Evolutionary conservation across 2,888 invertebrate genomes (phyloP), one percentile per base, ranked within the genome.

Genomic region (Boloria selene): DNA sequence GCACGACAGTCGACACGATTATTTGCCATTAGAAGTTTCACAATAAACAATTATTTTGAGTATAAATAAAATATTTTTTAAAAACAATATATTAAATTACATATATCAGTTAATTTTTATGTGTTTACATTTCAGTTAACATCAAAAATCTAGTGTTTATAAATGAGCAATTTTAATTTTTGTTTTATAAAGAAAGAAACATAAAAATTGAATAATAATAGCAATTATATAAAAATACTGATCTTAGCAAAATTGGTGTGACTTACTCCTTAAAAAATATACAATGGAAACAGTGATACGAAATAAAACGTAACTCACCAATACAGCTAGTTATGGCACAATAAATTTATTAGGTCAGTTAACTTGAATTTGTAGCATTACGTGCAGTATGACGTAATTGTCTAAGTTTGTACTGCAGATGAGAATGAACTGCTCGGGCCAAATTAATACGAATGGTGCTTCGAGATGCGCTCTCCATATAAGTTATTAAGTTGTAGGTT

Each of bases 261-360:
- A 10, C 10, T 38, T 38, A 38, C 10, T 38, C 1, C 31, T 38
- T 2, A 38, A 38, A 38, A 38, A 38, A 3, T 38, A 38, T 38
- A 38, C 16, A 86, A 79, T 84, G 84, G 76, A 75, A 81, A 83
- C 82, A 71, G 31, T 38, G 31, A 38, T 73, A 73, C 76, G 68
- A 73, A 71, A 72, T 72, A 72, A 72, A 72, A 72, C 82, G 84
- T 89, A 87, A 87, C 81, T 89, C 86, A 87, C 79, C 76, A 82
- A 85, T 84, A 84, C 74, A 83, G 80, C 87, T 84, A 84, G 88
- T 88, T 88, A 88, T 85, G 85, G 81, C 80, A 84, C 83, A 81
- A 88, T 90, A 87, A 89, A 90, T 90, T 88, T 86, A 88, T 89
- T 90, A 86, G 82, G 83, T 83, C 83, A 83, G 83, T 85, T 88